Percentiles rank a stretch among this genome's conserved stretches.
Conservation (phyloP, 2,113 vertebrate species). For the Pituophis catenifer region DNA sequence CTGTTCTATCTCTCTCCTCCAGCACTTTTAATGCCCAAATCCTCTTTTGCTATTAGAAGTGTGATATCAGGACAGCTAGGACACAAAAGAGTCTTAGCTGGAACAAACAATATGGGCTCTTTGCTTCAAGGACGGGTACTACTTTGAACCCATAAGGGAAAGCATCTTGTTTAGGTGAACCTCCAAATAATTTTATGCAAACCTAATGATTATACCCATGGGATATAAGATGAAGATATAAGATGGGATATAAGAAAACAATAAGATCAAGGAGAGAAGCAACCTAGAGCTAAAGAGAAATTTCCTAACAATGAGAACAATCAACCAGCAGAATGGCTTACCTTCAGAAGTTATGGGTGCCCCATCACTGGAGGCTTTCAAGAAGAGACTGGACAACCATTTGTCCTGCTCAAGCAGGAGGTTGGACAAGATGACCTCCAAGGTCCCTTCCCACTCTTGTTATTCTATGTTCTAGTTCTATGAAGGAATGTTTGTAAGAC, state of each 20-base stretch:
- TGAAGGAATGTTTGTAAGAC: neutral
- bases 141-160: neutral
- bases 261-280: neutral
- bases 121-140: neutral
- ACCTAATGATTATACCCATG: neutral
- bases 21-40: neutral
- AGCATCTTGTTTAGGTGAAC: neutral
- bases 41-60: neutral
- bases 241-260: neutral
- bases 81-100: neutral
- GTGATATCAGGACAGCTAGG: neutral
- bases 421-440: neutral
- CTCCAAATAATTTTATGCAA: neutral
- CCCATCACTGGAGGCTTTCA: neutral
- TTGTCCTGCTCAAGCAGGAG: neutral
- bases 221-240: neutral
- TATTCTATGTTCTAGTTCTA: neutral
- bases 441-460: neutral
- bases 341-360: neutral
- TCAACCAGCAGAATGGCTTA: neutral
- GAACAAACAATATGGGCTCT: neutral
- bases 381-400: neutral
- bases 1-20: neutral
- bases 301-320: neutral
- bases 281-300: neutral